Conservation (phyloP, 1,140 invertebrate species). For the Drosophila pectinifera region DNA sequence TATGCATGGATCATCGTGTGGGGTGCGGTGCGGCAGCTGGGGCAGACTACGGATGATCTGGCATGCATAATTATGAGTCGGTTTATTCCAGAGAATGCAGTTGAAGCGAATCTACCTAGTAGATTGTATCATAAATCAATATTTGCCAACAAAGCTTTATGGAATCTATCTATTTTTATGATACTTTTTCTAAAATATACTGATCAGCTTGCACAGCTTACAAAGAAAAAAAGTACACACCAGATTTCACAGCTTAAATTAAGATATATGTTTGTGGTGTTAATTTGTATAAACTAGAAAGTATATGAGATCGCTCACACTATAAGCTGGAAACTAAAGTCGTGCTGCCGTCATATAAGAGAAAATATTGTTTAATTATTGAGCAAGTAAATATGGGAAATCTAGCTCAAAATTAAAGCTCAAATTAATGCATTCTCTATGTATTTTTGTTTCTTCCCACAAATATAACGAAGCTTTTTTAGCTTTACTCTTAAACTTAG, state of each 20-base stretch:
- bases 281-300: neutral
- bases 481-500: too few species aligned
- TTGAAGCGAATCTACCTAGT: neutral
- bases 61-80: constrained; percentile 64
- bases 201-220: too few species aligned
- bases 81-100: constrained; percentile 3
- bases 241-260: neutral
- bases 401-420: neutral
- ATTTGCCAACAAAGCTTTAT: neutral
- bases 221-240: neutral
- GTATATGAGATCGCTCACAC: too few species aligned
- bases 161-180: neutral
- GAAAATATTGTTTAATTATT: neutral
- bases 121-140: neutral
- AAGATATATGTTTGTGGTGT: neutral
- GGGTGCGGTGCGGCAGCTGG: constrained; percentile 31
- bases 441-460: neutral
- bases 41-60: constrained; percentile 26
- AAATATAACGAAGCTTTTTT: too few species aligned
- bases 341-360: neutral
- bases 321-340: neutral
- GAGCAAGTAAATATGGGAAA: neutral
- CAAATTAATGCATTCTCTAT: too few species aligned
- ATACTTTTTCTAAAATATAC: too few species aligned
- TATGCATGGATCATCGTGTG: constrained; percentile 58